Evolutionary conservation across 2,888 invertebrate genomes (phyloP).

Genomic region (Cephalotes varians): DNA sequence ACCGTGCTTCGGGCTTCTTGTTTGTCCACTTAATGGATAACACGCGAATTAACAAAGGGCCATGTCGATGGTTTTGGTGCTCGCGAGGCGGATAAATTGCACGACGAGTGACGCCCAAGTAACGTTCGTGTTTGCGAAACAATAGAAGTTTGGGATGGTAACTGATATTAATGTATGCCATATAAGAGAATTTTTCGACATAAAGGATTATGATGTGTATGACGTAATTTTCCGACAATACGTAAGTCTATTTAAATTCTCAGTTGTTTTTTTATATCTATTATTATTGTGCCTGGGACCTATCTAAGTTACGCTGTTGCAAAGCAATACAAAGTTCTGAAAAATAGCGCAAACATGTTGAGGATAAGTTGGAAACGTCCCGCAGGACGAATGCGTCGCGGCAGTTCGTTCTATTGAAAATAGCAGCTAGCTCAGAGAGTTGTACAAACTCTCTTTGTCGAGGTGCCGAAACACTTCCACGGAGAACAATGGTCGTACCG

Average conservation of each 20-base stretch:
- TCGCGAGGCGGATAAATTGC: constrained; percentile 36
- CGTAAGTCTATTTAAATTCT: background rate
- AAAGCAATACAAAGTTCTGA: constrained; percentile 15
- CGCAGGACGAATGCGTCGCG: constrained; percentile 1
- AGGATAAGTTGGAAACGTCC: constrained; percentile 1
- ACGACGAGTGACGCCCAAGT: constrained; percentile 20
- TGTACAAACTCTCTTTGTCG: constrained; percentile 58
- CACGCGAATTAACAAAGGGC: constrained; percentile 51
- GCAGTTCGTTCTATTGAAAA: constrained; percentile 37
- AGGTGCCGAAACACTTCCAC: constrained; percentile 47
- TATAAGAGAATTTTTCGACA: background rate
- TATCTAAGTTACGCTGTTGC: background rate
- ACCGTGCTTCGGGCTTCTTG: constrained; percentile 43
- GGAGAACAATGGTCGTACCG: constrained; percentile 61
- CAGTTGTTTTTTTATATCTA: background rate
- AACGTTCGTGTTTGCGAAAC: constrained; percentile 14
- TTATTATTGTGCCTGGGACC: background rate
- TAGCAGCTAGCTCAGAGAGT: constrained; percentile 63
- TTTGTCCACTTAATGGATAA: constrained; percentile 56
- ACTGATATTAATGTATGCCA: constrained; percentile 2
- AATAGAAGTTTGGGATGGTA: background rate
- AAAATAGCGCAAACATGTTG: constrained; percentile 28
- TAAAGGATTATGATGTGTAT: too few species aligned
- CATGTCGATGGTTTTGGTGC: constrained; percentile 39
- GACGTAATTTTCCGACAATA: background rate